Conservation (phyloP, 2,797 vertebrate species). For the Etheostoma perlongum region DNA sequence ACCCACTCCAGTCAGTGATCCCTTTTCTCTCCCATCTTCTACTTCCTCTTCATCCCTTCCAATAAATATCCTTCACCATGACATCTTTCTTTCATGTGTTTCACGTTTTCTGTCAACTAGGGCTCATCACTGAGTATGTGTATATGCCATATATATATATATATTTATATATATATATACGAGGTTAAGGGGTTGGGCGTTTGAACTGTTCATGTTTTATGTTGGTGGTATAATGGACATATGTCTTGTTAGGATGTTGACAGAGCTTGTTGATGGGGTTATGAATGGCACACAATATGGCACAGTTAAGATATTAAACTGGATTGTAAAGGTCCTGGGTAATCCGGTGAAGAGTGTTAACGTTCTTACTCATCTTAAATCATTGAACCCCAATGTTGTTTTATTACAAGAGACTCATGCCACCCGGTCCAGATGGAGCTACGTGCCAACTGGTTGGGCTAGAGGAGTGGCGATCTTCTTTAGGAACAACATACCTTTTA, state of each 20-base stretch:
- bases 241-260: neutral
- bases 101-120: too few relatives aligned
- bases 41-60: neutral
- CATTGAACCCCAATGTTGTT: neutral
- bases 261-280: neutral
- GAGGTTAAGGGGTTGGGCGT: neutral
- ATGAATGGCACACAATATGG: neutral
- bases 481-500: neutral
- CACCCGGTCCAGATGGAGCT: neutral
- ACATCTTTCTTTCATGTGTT: too few relatives aligned
- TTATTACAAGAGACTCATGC: constrained; percentile 4
- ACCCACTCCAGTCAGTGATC: neutral
- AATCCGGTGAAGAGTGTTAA: neutral
- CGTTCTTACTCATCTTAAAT: neutral
- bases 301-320: neutral
- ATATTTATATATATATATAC: too few relatives aligned
- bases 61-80: too few relatives aligned
- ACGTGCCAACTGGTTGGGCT: neutral
- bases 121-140: too few relatives aligned
- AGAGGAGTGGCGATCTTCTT: neutral
- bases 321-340: neutral
- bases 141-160: too few relatives aligned
- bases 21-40: neutral
- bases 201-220: neutral
- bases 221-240: neutral